phyloP scores from a whole-genome alignment of 2,888 invertebrate genomes.

The Callyntrura sp. region DNA sequence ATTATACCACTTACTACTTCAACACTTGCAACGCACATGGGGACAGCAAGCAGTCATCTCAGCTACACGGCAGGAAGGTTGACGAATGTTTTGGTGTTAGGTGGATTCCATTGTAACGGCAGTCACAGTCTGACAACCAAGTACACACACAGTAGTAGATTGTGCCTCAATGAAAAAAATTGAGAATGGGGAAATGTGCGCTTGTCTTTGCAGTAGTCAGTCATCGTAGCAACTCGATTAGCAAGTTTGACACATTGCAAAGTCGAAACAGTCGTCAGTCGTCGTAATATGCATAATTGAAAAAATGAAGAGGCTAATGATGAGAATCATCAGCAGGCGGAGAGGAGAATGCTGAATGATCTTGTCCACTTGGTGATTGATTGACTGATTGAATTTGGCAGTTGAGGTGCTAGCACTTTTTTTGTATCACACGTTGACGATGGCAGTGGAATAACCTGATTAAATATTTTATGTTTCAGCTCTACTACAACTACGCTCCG shows the following conservation, averaged over 20 bases:
- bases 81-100: neutral
- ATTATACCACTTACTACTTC: conserved; percentile 18
- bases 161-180: neutral
- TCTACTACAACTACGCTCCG: neutral
- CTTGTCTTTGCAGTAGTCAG: neutral
- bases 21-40: neutral
- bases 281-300: conserved; percentile 33
- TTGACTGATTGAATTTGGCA: conserved; percentile 80
- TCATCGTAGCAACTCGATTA: conserved; percentile 1
- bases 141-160: neutral
- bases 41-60: neutral
- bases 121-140: neutral
- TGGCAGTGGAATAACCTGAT: conserved; percentile 73
- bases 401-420: conserved; percentile 74
- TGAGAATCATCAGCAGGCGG: conserved; percentile 51
- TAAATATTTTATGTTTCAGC: conserved; percentile 47
- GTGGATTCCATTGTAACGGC: neutral
- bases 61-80: neutral
- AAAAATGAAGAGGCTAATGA: conserved; percentile 59
- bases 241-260: conserved; percentile 56
- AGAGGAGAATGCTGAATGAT: conserved; percentile 65
- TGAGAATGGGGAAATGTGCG: conserved; percentile 7
- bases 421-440: conserved; percentile 58
- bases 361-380: conserved; percentile 78
- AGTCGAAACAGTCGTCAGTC: conserved; percentile 22